Evolutionary conservation across 2,797 vertebrate genomes (phyloP).

Genomic region (Hipposideros larvatus): DNA sequence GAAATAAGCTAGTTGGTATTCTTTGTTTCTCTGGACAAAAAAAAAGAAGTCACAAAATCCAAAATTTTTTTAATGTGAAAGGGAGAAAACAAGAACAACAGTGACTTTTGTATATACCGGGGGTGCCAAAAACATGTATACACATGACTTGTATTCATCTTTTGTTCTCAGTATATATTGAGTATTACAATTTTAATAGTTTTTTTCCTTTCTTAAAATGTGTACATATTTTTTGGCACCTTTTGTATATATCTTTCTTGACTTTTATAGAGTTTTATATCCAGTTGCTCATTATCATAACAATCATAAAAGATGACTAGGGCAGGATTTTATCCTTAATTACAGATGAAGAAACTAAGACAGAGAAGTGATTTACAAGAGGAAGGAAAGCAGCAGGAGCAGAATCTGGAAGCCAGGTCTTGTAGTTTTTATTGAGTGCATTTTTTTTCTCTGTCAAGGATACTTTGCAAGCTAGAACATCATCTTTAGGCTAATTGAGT

Average conservation of each 20-base stretch:
- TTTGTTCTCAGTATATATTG: no score
- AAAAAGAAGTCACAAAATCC: not conserved
- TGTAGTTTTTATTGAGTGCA: not conserved
- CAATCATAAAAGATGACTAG: not conserved
- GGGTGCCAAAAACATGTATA: no score
- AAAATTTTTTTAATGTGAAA: conserved; percentile 9
- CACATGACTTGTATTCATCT: no score
- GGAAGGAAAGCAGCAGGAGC: not conserved
- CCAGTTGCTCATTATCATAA: not conserved
- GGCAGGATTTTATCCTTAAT: not conserved
- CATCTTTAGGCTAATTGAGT: not conserved
- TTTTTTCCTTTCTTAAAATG: no score
- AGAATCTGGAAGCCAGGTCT: not conserved
- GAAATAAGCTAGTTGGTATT: not conserved
- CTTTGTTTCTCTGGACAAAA: not conserved
- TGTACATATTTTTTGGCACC: no score
- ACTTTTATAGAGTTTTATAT: not conserved
- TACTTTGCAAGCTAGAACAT: not conserved
- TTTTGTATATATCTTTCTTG: not conserved
- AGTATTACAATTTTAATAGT: no score
- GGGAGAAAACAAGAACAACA: not conserved
- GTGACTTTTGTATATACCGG: not conserved
- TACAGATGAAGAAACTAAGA: not conserved
- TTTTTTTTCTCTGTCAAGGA: not conserved
- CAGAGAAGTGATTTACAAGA: not conserved